Conservation (phyloP, 2,888 invertebrate species). For the Danaus chrysippus region DNA sequence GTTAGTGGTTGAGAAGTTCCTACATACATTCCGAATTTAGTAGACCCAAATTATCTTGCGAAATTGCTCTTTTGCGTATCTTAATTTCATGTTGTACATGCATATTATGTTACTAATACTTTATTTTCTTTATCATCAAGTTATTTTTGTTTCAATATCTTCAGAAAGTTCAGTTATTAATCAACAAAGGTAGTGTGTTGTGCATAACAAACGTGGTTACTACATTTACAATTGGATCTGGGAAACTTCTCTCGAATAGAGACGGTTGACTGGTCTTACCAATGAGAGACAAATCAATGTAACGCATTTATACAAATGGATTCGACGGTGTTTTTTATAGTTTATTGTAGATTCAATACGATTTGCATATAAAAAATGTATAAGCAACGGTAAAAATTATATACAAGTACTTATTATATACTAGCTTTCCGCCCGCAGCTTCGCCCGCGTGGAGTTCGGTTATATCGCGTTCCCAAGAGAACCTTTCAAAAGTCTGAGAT, state of each 20-base stretch:
- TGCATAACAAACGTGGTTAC: constrained; percentile 13
- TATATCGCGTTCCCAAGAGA: no score
- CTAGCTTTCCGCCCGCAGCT: no score
- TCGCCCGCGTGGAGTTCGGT: no score
- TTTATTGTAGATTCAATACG: not conserved
- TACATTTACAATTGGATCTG: constrained; percentile 44
- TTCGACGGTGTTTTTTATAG: constrained; percentile 17
- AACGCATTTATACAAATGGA: constrained; percentile 24
- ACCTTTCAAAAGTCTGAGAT: no score
- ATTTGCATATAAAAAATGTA: no score
- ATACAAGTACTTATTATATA: no score
- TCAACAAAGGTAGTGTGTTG: constrained; percentile 10
- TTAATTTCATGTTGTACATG: not conserved
- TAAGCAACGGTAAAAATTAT: no score
- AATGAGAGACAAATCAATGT: constrained; percentile 66
- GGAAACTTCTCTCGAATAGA: constrained; percentile 52
- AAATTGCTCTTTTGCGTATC: constrained; percentile 27
- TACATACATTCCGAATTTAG: constrained; percentile 43
- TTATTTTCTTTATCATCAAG: not conserved
- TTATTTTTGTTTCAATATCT: no score
- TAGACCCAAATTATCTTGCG: constrained; percentile 34
- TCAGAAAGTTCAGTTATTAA: no score
- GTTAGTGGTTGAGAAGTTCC: constrained; percentile 38
- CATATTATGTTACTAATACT: constrained; percentile 1
- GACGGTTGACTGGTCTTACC: constrained; percentile 73